Evolutionary conservation across 1,140 invertebrate species (phyloP).

Genomic region (Drosophila melanica): DNA sequence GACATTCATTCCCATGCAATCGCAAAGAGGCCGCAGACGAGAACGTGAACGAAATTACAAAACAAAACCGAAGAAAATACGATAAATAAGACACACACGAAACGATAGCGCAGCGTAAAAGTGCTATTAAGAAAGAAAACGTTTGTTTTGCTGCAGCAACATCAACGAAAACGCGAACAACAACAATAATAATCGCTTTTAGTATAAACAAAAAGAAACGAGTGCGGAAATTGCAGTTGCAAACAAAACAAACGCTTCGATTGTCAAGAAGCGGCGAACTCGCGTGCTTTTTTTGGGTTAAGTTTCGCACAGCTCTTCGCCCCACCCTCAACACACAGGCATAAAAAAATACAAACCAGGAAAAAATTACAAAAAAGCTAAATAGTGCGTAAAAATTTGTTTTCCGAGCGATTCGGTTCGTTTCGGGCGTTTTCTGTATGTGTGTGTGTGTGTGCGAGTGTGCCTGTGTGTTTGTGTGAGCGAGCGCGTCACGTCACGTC

Average conservation of each 20-base stretch:
- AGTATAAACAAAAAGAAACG: constrained; percentile 47
- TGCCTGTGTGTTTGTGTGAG: neutral
- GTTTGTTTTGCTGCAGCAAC: constrained; percentile 67
- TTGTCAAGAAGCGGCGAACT: constrained; percentile 53
- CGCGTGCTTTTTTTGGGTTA: constrained; percentile 47
- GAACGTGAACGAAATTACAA: constrained; percentile 74
- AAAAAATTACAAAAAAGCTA: constrained; percentile 63
- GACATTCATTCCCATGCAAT: constrained; percentile 34
- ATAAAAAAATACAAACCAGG: constrained; percentile 25
- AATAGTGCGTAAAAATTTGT: constrained; percentile 78
- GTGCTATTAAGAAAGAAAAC: constrained; percentile 76
- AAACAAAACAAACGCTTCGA: constrained; percentile 74
- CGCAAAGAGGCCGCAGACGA: constrained; percentile 26
- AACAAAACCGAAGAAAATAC: constrained; percentile 48
- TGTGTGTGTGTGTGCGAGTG: constrained; percentile 18
- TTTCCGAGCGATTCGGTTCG: constrained; percentile 68
- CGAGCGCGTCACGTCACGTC: constrained; percentile 28
- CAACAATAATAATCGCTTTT: constrained; percentile 25
- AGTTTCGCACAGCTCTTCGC: constrained; percentile 48
- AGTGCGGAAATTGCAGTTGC: constrained; percentile 73
- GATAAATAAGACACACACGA: constrained; percentile 60
- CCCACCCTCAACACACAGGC: neutral
- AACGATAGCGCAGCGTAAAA: constrained; percentile 49
- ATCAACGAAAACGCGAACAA: constrained; percentile 44
- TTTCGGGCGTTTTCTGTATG: constrained; percentile 27